Conservation (phyloP, 2,113 vertebrate genomes). For the Nannospalax galili region DNA sequence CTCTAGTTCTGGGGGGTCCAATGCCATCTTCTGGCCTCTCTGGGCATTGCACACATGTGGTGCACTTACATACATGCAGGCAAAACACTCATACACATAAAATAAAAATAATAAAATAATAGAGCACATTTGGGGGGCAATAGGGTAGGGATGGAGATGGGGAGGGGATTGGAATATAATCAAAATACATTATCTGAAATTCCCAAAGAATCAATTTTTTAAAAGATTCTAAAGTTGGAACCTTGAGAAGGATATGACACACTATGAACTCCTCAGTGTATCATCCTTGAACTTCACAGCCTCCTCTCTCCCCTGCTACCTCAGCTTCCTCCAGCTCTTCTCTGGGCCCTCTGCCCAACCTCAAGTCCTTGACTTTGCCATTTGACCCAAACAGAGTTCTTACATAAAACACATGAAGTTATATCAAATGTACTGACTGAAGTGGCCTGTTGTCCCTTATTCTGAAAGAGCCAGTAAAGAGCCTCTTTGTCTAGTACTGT, state of each 20-base stretch:
- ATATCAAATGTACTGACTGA: background rate
- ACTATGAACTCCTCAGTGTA: no score
- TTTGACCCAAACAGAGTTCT: background rate
- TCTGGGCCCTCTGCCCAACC: background rate
- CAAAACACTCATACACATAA: no score
- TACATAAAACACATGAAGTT: background rate
- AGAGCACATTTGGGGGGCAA: no score
- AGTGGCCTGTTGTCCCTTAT: background rate
- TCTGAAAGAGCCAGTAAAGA: background rate
- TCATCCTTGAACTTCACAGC: accelerated
- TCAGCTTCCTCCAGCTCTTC: background rate
- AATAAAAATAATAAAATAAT: no score
- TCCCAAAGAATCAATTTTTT: background rate
- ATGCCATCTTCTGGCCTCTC: no score
- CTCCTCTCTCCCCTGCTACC: no score
- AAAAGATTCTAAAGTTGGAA: background rate
- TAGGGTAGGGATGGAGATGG: no score
- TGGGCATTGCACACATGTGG: no score
- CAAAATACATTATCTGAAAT: no score
- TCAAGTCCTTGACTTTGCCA: background rate
- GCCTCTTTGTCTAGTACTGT: background rate
- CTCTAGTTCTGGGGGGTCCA: no score
- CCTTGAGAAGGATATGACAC: background rate
- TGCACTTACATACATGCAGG: no score
- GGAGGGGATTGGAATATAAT: no score